Evolutionary conservation across 2,797 vertebrate genomes (phyloP).

Genomic region (Parotocinclus haroldoi): DNA sequence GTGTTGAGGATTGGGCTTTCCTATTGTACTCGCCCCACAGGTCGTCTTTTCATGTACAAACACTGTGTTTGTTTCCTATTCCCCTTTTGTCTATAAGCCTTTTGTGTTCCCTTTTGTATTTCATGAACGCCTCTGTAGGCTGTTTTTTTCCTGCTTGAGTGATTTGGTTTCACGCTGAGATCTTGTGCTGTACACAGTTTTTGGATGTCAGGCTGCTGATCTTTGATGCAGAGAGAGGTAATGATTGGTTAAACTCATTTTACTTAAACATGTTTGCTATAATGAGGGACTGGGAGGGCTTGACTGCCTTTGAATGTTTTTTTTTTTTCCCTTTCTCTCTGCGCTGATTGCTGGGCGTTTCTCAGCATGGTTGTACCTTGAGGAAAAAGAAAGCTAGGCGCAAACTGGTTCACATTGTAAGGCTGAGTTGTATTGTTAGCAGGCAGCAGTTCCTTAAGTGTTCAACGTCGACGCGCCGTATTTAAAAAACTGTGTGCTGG

Average conservation of each 20-base stretch:
- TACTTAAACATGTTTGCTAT: slow-evolving; percentile 4
- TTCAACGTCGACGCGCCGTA: too few species aligned
- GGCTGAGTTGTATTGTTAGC: background rate
- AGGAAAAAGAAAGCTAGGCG: background rate
- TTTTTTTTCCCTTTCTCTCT: background rate
- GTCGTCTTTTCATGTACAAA: slow-evolving; percentile 34
- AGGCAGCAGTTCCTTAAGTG: too few species aligned
- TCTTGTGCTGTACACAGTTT: background rate
- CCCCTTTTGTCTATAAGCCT: background rate
- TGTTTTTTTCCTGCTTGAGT: background rate
- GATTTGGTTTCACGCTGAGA: background rate
- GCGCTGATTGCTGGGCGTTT: slow-evolving; percentile 9
- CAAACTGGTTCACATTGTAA: background rate
- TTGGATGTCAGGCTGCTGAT: background rate
- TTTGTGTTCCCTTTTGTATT: background rate
- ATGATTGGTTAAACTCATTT: slow-evolving; percentile 9
- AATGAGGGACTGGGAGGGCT: background rate
- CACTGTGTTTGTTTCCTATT: background rate
- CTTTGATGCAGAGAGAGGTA: background rate
- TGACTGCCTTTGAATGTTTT: background rate
- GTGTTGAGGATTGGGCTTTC: slow-evolving; percentile 26
- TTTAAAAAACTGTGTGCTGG: too few species aligned
- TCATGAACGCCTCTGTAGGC: slow-evolving; percentile 1
- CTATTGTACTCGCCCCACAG: slow-evolving; percentile 19
- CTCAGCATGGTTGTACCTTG: background rate